Evolutionary conservation across 64 coral and sea anemone species (phyloP), one percentile per base, ranked within the genome.

Genomic region (Catalaphyllia jardinei): DNA sequence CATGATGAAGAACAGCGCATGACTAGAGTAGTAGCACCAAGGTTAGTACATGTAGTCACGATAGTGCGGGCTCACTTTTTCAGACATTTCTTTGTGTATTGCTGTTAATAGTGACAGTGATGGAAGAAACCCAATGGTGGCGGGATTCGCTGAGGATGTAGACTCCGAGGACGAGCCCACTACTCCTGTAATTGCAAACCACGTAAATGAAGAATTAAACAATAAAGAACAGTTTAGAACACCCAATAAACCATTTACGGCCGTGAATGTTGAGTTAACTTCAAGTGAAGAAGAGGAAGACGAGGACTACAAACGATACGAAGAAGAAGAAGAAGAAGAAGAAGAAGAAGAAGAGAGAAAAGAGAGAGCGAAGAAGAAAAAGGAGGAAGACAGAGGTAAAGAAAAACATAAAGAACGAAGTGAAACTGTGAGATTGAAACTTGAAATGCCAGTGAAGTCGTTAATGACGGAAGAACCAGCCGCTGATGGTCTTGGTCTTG

Each of bases 81-180:
- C 3, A 46, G 6, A 46, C 42, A 73, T 42, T 28, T 10, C 29
- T 28, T 74, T 60, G 31, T 59, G 38, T 86, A 19, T 27, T 57
- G 86, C 27, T 52, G 51, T n/a, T n/a, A n/a, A n/a, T 59, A 96
- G 91, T 88, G 94, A 96, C 16, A 79, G 60, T 61, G 91, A 73
- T 0, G 25, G 24, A 20, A 50, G 83, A 54, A 96, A 96, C 28
- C 94, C 94, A 33, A 93, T 96, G 94, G 94, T 96, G 19, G 91
- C 94, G 39, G 91, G 94, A 15, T 96, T 96, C 60, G 82, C 94
- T 19, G 94, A 96, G 67, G 94, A 96, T 29, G 64, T 96, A 20
- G 91, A 92, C 64, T 88, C 89, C 24, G 94, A 96, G 16, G 94
- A 96, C 20, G 75, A 77, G 1, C 31, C 10, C 9, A 7, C 20